Conservation (phyloP, 2,888 invertebrate genomes). For the Deilephila elpenor region DNA sequence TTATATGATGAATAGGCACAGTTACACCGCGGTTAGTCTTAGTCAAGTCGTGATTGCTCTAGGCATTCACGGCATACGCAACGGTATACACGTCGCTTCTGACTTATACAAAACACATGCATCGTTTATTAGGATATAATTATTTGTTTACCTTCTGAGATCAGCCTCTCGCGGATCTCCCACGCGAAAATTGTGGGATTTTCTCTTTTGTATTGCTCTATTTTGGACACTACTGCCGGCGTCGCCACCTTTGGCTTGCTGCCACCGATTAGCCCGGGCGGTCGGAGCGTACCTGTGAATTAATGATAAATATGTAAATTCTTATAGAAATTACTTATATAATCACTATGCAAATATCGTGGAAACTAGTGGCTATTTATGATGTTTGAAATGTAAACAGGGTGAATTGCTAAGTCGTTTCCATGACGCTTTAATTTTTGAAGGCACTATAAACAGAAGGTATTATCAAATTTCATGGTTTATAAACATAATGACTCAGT, state of each 20-base stretch:
- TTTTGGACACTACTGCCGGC: slow-evolving; percentile 98
- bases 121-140: slow-evolving; percentile 29
- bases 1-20: slow-evolving; percentile 25
- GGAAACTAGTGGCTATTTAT: no score
- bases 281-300: slow-evolving; percentile 91
- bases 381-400: background rate
- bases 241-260: slow-evolving; percentile 99
- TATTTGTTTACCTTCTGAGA: slow-evolving; percentile 93
- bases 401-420: background rate
- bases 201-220: slow-evolving; percentile 98
- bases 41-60: slow-evolving; percentile 65
- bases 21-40: slow-evolving; percentile 27
- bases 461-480: background rate
- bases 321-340: background rate
- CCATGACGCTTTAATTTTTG: background rate
- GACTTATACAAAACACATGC: slow-evolving; percentile 27
- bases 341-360: no score
- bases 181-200: slow-evolving; percentile 99
- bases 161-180: slow-evolving; percentile 98
- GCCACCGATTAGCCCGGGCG: slow-evolving; percentile 96
- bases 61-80: slow-evolving; percentile 60
- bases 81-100: slow-evolving; percentile 40
- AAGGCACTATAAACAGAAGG: background rate
- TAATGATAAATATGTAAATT: background rate
- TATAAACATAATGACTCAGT: background rate